These are phyloP conservation scores for Ennomos quercinarius DNA, from an alignment of 2,888 invertebrate genomes.

Conservation along the genomic window DNA sequence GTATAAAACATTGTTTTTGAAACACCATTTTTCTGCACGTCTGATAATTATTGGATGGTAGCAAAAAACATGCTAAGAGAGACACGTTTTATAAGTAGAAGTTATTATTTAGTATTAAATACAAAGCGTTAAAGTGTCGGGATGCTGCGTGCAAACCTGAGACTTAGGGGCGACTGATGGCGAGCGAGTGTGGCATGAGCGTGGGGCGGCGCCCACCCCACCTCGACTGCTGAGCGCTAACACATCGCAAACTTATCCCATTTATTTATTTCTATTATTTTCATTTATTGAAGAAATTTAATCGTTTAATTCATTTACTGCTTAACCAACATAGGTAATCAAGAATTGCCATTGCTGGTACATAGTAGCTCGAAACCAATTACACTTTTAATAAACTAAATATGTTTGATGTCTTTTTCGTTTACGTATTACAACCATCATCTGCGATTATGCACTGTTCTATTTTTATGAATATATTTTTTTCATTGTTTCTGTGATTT, in stretches of 20 bases:
- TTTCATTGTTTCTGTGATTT: conserved; percentile 17
- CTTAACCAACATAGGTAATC: neutral
- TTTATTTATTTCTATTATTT: conserved; percentile 24
- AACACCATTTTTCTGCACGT: conserved; percentile 49
- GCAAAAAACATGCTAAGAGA: conserved; percentile 16
- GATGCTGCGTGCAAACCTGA: conserved; percentile 82
- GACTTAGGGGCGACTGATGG: conserved; percentile 82
- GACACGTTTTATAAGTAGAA: conserved; percentile 37
- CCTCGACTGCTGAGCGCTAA: conserved; percentile 43
- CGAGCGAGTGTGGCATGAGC: conserved; percentile 68
- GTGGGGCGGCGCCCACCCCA: conserved; percentile 56
- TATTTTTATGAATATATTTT: neutral
- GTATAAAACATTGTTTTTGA: conserved; percentile 43
- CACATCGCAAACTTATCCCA: conserved; percentile 51
- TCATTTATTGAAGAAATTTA: conserved; percentile 15
- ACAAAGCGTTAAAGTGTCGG: conserved; percentile 56
- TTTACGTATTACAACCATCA: neutral
- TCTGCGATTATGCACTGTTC: neutral
- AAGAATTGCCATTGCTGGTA: neutral
- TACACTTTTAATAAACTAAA: neutral
- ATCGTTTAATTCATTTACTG: conserved; percentile 8
- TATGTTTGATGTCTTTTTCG: neutral
- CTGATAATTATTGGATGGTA: neutral
- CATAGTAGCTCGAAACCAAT: neutral
- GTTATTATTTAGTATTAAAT: conserved; percentile 33